These are phyloP conservation scores for Cosmopolites sordidus DNA, from an alignment of 2,888 invertebrate genomes.

Conservation along the genomic window DNA sequence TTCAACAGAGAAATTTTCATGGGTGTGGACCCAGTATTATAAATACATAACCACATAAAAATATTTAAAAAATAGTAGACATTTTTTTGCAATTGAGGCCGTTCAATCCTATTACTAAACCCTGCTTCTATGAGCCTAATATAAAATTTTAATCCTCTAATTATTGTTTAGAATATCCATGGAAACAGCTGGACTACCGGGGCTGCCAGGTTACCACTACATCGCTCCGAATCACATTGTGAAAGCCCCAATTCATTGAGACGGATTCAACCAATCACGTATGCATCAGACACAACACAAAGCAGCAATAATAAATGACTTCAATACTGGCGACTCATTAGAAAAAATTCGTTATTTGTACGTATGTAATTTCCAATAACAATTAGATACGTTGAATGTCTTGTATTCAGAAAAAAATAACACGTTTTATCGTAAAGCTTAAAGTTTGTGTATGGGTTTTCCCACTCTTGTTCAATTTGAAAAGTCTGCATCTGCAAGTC, in stretches of 20 bases:
- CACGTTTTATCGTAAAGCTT: background rate
- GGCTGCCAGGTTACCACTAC: slow-evolving; percentile 73
- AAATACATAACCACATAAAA: background rate
- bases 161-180: slow-evolving; percentile 73
- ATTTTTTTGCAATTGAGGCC: background rate
- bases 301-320: slow-evolving; percentile 10
- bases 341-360: background rate
- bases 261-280: slow-evolving; percentile 33
- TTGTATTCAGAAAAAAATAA: background rate
- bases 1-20: background rate
- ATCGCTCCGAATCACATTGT: slow-evolving; percentile 90
- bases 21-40: background rate
- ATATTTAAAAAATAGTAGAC: background rate
- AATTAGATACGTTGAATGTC: background rate
- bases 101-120: too few species aligned
- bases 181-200: slow-evolving; percentile 74
- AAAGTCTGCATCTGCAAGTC: slow-evolving; percentile 11
- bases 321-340: slow-evolving; percentile 3
- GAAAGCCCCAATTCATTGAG: slow-evolving; percentile 79
- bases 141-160: background rate
- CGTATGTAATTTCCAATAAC: background rate
- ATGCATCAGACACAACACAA: slow-evolving; percentile 29
- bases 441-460: slow-evolving; percentile 11
- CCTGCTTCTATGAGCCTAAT: too few species aligned
- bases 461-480: slow-evolving; percentile 13